Conservation (phyloP, 2,797 vertebrate species). For the Tachyglossus aculeatus region DNA sequence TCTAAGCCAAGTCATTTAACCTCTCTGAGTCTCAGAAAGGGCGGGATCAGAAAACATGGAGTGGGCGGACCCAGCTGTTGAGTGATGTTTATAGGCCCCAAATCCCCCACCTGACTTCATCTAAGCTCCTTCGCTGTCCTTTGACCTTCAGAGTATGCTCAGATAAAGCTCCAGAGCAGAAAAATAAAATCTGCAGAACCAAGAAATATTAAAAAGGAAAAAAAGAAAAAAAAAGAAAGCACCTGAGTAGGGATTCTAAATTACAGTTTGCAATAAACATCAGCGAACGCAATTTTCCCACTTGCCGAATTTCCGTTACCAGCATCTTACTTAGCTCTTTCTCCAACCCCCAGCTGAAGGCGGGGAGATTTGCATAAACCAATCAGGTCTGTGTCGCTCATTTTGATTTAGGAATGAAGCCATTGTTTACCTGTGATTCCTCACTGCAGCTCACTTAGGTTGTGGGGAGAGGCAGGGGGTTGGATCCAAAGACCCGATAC, state of each 20-base stretch:
- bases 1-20: too few species aligned
- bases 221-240: conserved; percentile 34
- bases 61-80: too few species aligned
- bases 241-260: conserved; percentile 37
- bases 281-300: conserved; percentile 41
- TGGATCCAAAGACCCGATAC: too few species aligned
- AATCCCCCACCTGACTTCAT: too few species aligned
- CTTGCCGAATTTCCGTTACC: conserved; percentile 1
- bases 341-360: neutral
- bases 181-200: neutral
- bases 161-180: neutral
- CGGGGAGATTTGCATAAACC: neutral
- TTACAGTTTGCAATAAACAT: conserved; percentile 50
- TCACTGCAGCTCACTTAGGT: too few species aligned
- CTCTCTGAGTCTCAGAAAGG: neutral
- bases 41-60: neutral
- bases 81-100: too few species aligned
- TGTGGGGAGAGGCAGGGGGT: too few species aligned
- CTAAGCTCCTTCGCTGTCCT: neutral
- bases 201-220: too few species aligned
- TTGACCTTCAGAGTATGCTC: neutral
- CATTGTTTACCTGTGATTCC: neutral
- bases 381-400: neutral
- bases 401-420: neutral
- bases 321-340: neutral